Evolutionary conservation across 2,113 vertebrate genomes (phyloP).

Genomic region (Festucalex cinctus): DNA sequence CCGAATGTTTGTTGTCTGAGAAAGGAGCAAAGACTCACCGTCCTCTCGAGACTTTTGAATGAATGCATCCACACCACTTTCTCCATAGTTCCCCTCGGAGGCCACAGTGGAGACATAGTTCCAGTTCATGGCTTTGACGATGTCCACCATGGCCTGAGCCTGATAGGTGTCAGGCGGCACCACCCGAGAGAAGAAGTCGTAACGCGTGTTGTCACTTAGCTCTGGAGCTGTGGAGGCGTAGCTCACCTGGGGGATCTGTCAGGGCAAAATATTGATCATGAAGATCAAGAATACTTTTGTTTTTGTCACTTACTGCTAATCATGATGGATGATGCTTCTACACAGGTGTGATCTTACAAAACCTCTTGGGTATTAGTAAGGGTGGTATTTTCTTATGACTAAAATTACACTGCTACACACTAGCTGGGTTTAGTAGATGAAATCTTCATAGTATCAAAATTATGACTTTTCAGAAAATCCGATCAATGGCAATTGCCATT

Average conservation of each 20-base stretch:
- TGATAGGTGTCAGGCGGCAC: constrained; percentile 94
- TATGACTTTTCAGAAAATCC: too few species aligned
- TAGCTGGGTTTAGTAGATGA: too few species aligned
- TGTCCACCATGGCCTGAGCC: constrained; percentile 97
- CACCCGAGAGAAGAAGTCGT: constrained; percentile 94
- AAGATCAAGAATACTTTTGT: neutral
- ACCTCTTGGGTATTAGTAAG: constrained; percentile 8
- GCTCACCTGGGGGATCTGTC: constrained; percentile 94
- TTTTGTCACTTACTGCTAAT: neutral
- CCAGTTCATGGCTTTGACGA: constrained; percentile 92
- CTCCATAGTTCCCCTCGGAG: constrained; percentile 92
- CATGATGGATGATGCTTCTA: neutral
- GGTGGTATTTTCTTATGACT: constrained; percentile 41
- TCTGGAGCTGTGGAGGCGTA: constrained; percentile 94
- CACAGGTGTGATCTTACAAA: neutral
- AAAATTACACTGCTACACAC: constrained; percentile 3
- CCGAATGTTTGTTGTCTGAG: neutral
- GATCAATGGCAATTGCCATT: too few species aligned
- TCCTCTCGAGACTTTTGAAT: constrained; percentile 93
- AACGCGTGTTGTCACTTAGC: constrained; percentile 94
- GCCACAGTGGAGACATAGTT: constrained; percentile 95
- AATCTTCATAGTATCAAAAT: too few species aligned
- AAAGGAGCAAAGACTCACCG: constrained; percentile 76
- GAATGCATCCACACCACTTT: constrained; percentile 93
- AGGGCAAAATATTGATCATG: constrained; percentile 1